Evolutionary conservation across 2,888 invertebrate species (phyloP), one percentile per base, ranked within the genome.

Genomic region (Catocala sponsa): DNA sequence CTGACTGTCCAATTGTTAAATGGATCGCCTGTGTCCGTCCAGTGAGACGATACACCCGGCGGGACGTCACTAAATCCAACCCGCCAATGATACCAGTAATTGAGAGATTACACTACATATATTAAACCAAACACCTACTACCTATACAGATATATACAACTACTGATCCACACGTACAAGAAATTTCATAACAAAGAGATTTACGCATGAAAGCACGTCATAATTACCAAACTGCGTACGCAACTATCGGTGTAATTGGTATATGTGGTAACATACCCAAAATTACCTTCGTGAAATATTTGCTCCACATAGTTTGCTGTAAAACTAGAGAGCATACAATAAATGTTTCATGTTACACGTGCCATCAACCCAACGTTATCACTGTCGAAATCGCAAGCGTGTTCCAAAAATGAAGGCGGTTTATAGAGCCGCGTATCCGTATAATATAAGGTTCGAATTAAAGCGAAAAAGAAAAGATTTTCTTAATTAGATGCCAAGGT

Each of bases 401-500:
- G 65, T 70, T 73, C 65, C 58, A 64, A 68, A 76, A 76, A 76
- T 69, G 41, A 68, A 65, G 62, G 55, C 56, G 61, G 67, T 74
- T 78, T 79, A 78, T 73, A 75, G 72, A 63, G 70, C 71, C 72
- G 73, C 76, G 76, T 71, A 78, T 84, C 72, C 74, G 68, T 72
- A 79, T 80, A 82, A 82, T 82, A 81, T 80, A 80, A 74, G 72
- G 72, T 71, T 76, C 79, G 79, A 82, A 83, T 83, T 82, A 82
- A 79, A 70, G 67, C 60, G 75, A 76, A 70, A 78, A 78, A 67
- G 59, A 62, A 68, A 83, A 87, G 86, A 84, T 86, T 85, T 86
- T 81, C 84, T 89, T 91, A 92, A 91, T 91, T 91, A 91, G 90
- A 90, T 89, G 83, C 85, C 84, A 82, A 85, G 84, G 88, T 83